Base-by-base conservation (phyloP, 2,888 invertebrate genomes). In the Conops quadrifasciatus region DNA sequence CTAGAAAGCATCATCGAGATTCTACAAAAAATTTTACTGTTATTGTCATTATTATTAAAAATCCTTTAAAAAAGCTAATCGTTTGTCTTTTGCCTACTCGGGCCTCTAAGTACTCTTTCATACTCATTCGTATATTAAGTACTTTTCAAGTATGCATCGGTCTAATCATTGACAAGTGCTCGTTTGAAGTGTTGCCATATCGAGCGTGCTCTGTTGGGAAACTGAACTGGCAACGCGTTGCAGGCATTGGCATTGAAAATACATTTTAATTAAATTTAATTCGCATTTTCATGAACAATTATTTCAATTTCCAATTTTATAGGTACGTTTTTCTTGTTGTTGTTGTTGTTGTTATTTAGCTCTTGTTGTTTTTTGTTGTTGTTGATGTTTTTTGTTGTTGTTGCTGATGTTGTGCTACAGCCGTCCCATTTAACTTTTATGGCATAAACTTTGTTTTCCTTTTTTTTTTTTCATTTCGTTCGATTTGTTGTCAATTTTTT, bases 391-490 rank as follows among this genome's bases (percentile, higher is more conserved):
- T n/a, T n/a, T 11, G 11, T 13, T n/a, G 13, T 19, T 4, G 11
- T 24, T 19, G 13, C 13, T 16, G 3, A 4, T 30, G 43, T 62
- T 62, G 62, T 62, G 66, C 30, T 24, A 30, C 13, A 9, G 30
- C n/a, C 15, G 36, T 36, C 30, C 60, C 30, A 60, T 30, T 60
- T 36, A 60, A 30, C 36, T 60, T 36, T 36, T 60, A 60, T 60
- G 60, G 60, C 4, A n/a, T n/a, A 19, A 36, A 30, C 21, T 53
- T 53, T 53, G 53, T 53, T 53, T 11, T 1, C 24, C 3, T 53
- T 21, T n/a, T 21, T 16, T 53, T 21, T 53, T 11, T 2, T 4
- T 49, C 49, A n/a, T 53, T 53, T n/a, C n/a, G n/a, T n/a, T n/a
- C n/a, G n/a, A n/a, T n/a, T n/a, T n/a, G n/a, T n/a, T n/a, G n/a